phyloP scores from a whole-genome alignment of 1,140 invertebrate genomes.

The Anastrepha ludens region DNA sequence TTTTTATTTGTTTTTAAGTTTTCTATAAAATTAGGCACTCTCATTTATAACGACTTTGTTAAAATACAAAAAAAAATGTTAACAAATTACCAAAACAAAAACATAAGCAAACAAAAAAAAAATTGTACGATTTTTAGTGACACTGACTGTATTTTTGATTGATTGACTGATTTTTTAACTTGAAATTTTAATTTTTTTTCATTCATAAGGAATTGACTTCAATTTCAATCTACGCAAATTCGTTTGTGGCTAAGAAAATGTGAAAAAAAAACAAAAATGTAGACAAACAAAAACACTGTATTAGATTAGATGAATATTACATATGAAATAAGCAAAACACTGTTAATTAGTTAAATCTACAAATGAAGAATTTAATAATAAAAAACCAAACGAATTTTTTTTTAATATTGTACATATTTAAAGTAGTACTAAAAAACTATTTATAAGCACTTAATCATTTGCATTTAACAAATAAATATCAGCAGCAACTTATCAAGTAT shows the following conservation, averaged over 20 bases:
- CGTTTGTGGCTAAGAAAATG: background rate
- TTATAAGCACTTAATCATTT: conserved; percentile 26
- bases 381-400: background rate
- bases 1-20: too few species aligned
- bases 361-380: conserved; percentile 28
- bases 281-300: background rate
- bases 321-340: conserved; percentile 21
- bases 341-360: conserved; percentile 49
- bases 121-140: too few species aligned
- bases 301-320: conserved; percentile 29
- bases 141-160: too few species aligned
- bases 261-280: background rate
- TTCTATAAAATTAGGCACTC: too few species aligned
- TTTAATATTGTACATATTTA: conserved; percentile 18
- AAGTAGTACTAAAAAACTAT: background rate
- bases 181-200: background rate
- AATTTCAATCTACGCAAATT: background rate
- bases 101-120: too few species aligned
- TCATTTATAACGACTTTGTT: too few species aligned
- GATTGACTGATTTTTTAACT: too few species aligned
- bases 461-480: conserved; percentile 10
- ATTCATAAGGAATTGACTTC: background rate
- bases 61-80: too few species aligned
- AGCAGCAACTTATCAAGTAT: background rate
- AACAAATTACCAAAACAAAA: too few species aligned